Evolutionary conservation across 2,113 vertebrate species (phyloP).

Genomic region (Colius striatus): DNA sequence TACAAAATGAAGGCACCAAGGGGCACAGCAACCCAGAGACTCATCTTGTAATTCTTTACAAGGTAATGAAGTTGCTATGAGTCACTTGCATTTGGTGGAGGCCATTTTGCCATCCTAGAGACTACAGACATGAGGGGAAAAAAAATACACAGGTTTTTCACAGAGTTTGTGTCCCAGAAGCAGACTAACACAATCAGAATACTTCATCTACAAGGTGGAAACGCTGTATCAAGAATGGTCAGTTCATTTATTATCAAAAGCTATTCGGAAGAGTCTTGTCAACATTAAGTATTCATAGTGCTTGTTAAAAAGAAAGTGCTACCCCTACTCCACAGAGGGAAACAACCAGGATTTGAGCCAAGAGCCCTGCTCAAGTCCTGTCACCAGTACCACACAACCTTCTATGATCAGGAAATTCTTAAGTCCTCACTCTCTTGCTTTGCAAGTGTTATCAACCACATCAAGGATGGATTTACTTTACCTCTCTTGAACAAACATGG

Average conservation of each 20-base stretch:
- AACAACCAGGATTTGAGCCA: background rate
- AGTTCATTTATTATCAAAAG: background rate
- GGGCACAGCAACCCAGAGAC: background rate
- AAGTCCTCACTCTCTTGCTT: background rate
- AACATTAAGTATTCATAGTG: background rate
- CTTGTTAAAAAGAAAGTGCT: background rate
- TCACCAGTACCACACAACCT: background rate
- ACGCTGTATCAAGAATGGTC: rapidly evolving
- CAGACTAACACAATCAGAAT: background rate
- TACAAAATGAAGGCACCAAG: background rate
- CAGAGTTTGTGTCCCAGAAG: background rate
- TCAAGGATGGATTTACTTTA: background rate
- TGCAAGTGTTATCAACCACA: background rate
- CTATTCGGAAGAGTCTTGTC: background rate
- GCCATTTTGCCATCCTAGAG: background rate
- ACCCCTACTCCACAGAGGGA: background rate
- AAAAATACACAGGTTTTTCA: background rate
- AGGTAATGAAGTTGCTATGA: background rate
- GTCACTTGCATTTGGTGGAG: background rate
- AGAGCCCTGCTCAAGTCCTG: background rate
- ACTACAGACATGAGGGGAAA: background rate
- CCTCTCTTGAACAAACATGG: background rate
- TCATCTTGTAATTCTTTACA: background rate
- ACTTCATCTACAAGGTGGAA: background rate
- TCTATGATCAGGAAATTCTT: background rate